These are phyloP conservation scores for Eidolon dupreanum DNA, from an alignment of 2,797 vertebrate species.

Conservation along the genomic window DNA sequence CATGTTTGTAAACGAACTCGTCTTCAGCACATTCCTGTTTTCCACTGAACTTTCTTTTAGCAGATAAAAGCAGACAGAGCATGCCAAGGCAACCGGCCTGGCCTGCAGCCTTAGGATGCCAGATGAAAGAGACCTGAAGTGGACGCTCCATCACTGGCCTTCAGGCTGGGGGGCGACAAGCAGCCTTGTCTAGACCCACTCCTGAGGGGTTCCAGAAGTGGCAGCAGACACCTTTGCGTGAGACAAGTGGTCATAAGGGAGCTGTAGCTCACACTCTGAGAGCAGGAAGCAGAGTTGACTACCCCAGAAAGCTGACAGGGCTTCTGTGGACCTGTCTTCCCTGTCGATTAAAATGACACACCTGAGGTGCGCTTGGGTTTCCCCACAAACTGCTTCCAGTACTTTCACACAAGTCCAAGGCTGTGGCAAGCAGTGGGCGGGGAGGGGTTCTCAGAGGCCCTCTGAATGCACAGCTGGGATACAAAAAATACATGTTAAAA, in stretches of 20 bases:
- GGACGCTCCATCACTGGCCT: background rate
- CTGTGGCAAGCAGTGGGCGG: background rate
- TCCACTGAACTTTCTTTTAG: background rate
- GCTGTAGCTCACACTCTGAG: background rate
- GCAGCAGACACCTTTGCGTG: fast-evolving
- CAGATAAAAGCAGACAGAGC: background rate
- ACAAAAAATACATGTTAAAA: background rate
- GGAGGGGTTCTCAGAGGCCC: background rate
- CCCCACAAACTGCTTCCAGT: constrained; percentile 19
- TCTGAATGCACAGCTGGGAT: background rate
- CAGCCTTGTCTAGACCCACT: background rate
- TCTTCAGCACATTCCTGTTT: background rate
- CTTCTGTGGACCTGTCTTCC: background rate
- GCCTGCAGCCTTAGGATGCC: background rate
- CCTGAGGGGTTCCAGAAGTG: background rate
- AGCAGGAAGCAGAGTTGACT: background rate
- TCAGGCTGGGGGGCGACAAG: background rate
- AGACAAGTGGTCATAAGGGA: fast-evolving
- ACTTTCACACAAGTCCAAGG: background rate
- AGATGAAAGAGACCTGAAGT: background rate
- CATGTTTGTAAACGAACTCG: background rate
- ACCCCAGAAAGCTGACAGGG: fast-evolving
- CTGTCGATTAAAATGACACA: background rate
- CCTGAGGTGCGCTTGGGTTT: background rate
- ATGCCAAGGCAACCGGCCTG: background rate